phyloP scores from a whole-genome alignment of 1,140 invertebrate genomes.

The Prorops nasuta region DNA sequence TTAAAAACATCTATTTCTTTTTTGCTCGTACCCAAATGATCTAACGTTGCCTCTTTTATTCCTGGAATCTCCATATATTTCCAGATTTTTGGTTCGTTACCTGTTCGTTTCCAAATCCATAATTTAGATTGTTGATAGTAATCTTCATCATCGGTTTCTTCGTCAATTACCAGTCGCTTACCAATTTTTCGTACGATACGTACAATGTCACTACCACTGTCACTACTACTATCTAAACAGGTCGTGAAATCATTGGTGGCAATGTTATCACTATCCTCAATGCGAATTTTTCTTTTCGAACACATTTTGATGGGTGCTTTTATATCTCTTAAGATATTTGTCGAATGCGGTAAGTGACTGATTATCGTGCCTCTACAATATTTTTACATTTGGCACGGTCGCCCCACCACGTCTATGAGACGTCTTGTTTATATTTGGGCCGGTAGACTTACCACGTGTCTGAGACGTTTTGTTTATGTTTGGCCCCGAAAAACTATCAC shows the following conservation, averaged over 20 bases:
- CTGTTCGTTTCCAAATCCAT: background rate
- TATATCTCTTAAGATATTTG: constrained; percentile 6
- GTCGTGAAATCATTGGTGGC: constrained; percentile 4
- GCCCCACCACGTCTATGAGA: too few species aligned
- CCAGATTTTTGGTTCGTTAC: background rate
- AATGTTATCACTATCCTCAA: constrained; percentile 4
- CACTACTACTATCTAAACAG: background rate
- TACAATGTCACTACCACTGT: background rate
- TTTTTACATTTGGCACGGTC: too few species aligned
- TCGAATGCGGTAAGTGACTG: too few species aligned
- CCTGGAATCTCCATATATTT: background rate
- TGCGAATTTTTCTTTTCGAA: constrained; percentile 2
- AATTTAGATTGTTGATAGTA: background rate
- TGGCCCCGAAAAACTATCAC: too few species aligned
- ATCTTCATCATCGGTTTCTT: background rate
- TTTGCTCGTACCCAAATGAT: background rate
- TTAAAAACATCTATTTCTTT: constrained; percentile 8
- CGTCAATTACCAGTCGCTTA: constrained; percentile 1
- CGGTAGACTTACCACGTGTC: too few species aligned
- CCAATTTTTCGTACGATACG: background rate
- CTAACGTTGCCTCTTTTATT: background rate
- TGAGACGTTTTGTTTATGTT: too few species aligned
- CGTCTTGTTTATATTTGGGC: too few species aligned
- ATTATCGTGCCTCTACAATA: too few species aligned
- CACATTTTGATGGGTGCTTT: constrained; percentile 1